phyloP scores from a whole-genome alignment of 2,797 vertebrate species.

The Mus caroli region DNA sequence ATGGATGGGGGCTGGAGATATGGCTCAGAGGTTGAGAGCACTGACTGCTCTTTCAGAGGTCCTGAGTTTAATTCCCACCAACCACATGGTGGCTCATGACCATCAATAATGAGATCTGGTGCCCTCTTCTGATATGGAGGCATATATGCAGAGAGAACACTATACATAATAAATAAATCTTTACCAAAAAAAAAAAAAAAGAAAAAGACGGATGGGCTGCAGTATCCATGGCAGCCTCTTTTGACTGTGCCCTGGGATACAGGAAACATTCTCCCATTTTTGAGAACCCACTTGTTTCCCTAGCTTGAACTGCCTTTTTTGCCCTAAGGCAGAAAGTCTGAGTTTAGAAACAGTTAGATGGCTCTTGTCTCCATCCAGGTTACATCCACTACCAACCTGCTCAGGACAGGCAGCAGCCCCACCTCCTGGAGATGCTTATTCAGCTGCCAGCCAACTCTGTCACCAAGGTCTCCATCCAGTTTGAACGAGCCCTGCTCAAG shows the following conservation, averaged over 20 bases:
- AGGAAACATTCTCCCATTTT: not conserved
- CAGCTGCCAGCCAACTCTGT: conserved; percentile 97
- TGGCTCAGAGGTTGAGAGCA: too few species aligned
- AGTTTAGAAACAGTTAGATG: not conserved
- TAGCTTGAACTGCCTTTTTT: not conserved
- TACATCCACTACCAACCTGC: conserved; percentile 98
- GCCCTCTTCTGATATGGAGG: too few species aligned
- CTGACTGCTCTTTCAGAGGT: too few species aligned
- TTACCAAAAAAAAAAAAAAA: too few species aligned
- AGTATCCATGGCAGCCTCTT: conserved; percentile 3
- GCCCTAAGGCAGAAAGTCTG: not conserved
- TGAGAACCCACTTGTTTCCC: not conserved
- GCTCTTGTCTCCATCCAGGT: conserved; percentile 87
- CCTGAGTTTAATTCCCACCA: too few species aligned
- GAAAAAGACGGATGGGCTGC: not conserved
- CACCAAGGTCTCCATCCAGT: conserved; percentile 97
- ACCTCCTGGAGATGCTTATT: conserved; percentile 98
- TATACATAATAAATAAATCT: too few species aligned
- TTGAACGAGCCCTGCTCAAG: conserved; percentile 97
- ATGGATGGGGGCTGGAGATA: too few species aligned
- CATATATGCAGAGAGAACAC: too few species aligned
- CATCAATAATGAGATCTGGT: too few species aligned
- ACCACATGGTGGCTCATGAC: too few species aligned
- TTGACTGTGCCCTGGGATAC: not conserved
- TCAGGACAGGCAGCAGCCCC: conserved; percentile 95